A percentile compares a stretch with the other conserved stretches of the same genome.
phyloP scores from a whole-genome alignment of 2,113 vertebrate genomes.

The Ptilonorhynchus violaceus region DNA sequence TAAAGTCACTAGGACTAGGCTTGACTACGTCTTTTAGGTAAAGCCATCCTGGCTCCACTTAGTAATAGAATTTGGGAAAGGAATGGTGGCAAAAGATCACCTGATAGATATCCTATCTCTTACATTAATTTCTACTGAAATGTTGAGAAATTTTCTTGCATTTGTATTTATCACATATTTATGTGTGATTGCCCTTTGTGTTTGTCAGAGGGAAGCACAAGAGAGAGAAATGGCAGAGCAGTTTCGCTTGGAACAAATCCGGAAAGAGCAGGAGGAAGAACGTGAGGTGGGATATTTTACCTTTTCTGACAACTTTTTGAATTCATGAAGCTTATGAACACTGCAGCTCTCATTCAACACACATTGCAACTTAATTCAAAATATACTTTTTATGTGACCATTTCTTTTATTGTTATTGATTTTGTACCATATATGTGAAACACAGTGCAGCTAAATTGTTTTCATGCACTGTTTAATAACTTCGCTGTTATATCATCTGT shows the following conservation, averaged over 20 bases:
- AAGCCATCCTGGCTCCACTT: not conserved
- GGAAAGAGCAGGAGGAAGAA: constrained; percentile 95
- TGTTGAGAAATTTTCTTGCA: not conserved
- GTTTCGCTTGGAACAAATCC: constrained; percentile 92
- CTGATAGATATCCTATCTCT: not conserved
- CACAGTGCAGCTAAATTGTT: not conserved
- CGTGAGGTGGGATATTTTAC: constrained; percentile 83
- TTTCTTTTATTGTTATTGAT: not conserved
- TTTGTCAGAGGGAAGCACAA: constrained; percentile 91
- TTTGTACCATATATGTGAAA: not conserved
- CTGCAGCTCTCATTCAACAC: not conserved
- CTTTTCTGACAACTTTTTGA: not conserved
- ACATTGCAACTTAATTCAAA: not conserved
- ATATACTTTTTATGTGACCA: not conserved
- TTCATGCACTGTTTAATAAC: not conserved
- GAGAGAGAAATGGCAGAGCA: constrained; percentile 97
- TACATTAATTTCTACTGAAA: not conserved
- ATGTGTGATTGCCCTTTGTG: not conserved
- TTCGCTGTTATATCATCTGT: not conserved
- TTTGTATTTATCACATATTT: not conserved
- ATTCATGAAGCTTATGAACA: not conserved
- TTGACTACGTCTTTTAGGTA: not conserved
- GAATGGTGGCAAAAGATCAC: not conserved
- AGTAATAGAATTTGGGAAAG: not conserved
- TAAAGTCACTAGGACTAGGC: not conserved